Base-by-base conservation (phyloP, 2,797 vertebrate species). In the Nyctibius grandis region DNA sequence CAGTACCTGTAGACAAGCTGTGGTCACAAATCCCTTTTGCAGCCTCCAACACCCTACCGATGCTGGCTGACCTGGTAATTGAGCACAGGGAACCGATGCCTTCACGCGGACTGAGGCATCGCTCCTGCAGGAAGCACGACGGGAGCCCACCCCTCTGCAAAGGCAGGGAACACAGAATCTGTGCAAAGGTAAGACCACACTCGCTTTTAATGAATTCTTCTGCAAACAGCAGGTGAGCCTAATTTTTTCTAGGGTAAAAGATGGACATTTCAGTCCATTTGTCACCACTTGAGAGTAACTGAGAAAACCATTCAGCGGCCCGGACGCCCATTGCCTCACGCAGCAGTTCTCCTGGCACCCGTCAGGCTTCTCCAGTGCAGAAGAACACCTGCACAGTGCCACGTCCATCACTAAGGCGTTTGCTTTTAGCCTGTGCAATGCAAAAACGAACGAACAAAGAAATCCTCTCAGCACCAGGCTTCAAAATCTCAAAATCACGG, bases 321-420 rank as follows among this genome's bases (percentile, higher is more conserved):
- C 3, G 4, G 28, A 9, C 26, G 14, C 10, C 9, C 28, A 2
- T 2, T 3, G 26, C 16, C 33, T 23, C 11, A 1, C 0, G 6
- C 29, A 57, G 65, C 25, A 47, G 13, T 9, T 22, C 42, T 59
- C 23, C 21, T 2, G 28, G n/a, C 56, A 9, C 12, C 15, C 13
- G 0, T 1, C 36, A 23, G 44, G 9, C 8, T 33, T 16, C 14
- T 3, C 40, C 26, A 4, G 44, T 12, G 51, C 9, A 3, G 12
- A 2, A 54, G 9, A 42, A 9, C 3, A 1, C 0, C 0, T 0
- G 2, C 20, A 0, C 16, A 67, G 11, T 3, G 26, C 33, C n/a
- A 1, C 23, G 10, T 4, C 21, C 29, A 20, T 16, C 11, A 1
- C 31, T 2, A 3, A 10, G 12, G 1, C 25, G 0, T 16, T 44